These are phyloP conservation scores for Falco peregrinus DNA, from an alignment of 2,797 vertebrate genomes.

Conservation along the genomic window DNA sequence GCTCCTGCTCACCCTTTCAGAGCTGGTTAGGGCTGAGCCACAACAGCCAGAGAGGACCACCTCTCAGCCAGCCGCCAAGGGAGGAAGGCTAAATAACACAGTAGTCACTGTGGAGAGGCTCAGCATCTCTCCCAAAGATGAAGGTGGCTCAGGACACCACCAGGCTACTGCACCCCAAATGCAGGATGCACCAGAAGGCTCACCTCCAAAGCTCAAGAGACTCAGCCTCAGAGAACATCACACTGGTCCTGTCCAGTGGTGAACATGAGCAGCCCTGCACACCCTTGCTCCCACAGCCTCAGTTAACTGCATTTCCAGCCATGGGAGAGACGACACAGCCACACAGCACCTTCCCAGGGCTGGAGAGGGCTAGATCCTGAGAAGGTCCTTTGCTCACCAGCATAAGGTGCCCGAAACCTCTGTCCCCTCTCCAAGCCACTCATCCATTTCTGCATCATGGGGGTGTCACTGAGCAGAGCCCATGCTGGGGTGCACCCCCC, in stretches of 20 bases:
- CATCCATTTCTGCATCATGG: no score
- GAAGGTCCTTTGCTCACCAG: background rate
- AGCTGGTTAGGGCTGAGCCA: background rate
- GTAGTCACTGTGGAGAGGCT: background rate
- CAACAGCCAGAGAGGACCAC: background rate
- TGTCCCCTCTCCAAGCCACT: accelerated
- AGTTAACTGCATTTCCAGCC: background rate
- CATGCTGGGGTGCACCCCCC: accelerated
- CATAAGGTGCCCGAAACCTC: background rate
- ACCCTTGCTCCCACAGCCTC: background rate
- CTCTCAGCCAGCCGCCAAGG: background rate
- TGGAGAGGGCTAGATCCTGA: background rate
- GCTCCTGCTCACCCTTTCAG: background rate
- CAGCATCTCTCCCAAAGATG: background rate
- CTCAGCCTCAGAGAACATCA: background rate
- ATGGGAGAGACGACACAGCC: accelerated
- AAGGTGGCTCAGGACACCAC: background rate
- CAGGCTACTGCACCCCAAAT: background rate
- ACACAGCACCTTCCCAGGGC: background rate
- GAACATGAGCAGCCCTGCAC: background rate
- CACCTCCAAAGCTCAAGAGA: background rate
- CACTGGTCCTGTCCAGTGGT: accelerated
- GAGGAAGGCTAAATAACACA: background rate
- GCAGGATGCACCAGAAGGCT: background rate
- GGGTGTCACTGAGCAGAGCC: background rate